Conservation (phyloP, 2,113 vertebrate genomes). For the Grammomys surdaster region DNA sequence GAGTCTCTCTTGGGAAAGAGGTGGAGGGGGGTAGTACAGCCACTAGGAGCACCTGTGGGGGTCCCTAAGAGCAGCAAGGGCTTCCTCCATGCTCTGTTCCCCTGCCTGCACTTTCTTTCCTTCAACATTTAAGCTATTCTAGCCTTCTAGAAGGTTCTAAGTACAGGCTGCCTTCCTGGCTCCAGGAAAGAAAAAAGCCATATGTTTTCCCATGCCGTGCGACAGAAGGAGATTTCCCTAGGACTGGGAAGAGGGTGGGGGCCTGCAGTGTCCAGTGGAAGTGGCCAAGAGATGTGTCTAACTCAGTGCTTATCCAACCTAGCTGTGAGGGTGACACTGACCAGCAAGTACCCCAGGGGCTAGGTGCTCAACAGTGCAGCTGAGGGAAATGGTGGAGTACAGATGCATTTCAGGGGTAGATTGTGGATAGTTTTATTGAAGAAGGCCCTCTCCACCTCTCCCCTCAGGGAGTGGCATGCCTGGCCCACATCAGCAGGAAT, state of each 20-base stretch:
- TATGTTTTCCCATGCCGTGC: not conserved
- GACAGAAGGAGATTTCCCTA: not conserved
- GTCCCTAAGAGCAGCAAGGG: rapidly evolving
- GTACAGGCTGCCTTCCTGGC: not conserved
- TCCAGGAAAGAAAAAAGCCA: not conserved
- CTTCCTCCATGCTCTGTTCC: not conserved
- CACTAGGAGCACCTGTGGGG: rapidly evolving
- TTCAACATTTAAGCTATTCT: not conserved
- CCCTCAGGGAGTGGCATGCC: not conserved
- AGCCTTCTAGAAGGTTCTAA: not conserved
- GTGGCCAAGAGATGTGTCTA: not conserved
- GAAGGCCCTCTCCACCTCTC: not conserved
- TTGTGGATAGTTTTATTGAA: not conserved
- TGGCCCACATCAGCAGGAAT: not conserved
- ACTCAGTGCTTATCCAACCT: not conserved
- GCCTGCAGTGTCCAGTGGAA: not conserved
- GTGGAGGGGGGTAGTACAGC: rapidly evolving
- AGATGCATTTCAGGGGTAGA: not conserved
- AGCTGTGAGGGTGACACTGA: too few species aligned
- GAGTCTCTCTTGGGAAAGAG: not conserved
- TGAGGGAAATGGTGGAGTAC: not conserved
- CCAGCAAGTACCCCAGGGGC: rapidly evolving
- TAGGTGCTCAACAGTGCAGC: not conserved
- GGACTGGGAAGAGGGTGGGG: rapidly evolving
- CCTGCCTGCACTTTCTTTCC: not conserved